phyloP scores from a whole-genome alignment of 2,797 vertebrate species.

The Brotula barbata region DNA sequence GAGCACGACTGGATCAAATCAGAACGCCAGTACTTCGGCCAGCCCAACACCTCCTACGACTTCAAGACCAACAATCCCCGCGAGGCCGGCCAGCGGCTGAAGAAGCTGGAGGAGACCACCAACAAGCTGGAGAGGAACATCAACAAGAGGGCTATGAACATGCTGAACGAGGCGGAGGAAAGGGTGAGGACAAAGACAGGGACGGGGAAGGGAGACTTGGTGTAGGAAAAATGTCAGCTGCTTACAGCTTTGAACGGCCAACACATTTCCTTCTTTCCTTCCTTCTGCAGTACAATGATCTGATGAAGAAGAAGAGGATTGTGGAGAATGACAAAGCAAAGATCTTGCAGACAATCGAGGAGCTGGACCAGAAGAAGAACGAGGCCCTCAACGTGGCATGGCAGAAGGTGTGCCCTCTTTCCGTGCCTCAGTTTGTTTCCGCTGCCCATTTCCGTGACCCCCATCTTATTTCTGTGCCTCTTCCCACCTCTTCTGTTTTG shows the following conservation, averaged over 20 bases:
- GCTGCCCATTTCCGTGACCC: neutral
- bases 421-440: neutral
- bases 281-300: constrained; percentile 88
- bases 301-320: constrained; percentile 93
- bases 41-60: constrained; percentile 90
- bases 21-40: constrained; percentile 89
- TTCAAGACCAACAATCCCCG: constrained; percentile 87
- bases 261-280: neutral
- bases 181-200: constrained; percentile 77
- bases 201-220: neutral
- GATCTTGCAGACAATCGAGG: constrained; percentile 90
- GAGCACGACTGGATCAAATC: constrained; percentile 91
- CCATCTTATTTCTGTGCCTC: too few relatives aligned
- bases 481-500: neutral
- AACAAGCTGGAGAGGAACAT: constrained; percentile 84
- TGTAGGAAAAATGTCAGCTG: neutral
- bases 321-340: constrained; percentile 95
- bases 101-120: constrained; percentile 87
- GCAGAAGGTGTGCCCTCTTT: constrained; percentile 85
- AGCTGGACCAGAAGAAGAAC: constrained; percentile 94
- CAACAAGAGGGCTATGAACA: constrained; percentile 89
- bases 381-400: constrained; percentile 90
- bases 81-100: constrained; percentile 86
- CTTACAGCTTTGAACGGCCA: neutral
- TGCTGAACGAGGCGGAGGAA: constrained; percentile 90